Conservation (phyloP, 2,797 vertebrate species). For the Synaphobranchus kaupii region DNA sequence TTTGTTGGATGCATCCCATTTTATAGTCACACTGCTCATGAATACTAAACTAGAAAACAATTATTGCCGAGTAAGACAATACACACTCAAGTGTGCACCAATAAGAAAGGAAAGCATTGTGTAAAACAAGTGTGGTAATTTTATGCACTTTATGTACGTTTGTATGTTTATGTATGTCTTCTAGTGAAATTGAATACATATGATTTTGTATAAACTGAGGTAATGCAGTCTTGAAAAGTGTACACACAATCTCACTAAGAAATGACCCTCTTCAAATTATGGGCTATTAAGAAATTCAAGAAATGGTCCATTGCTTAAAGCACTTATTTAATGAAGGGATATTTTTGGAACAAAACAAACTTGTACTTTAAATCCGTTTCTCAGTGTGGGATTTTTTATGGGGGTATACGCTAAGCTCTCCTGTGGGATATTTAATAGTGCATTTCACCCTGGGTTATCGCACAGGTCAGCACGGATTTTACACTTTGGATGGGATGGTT, state of each 20-base stretch:
- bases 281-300: conserved; percentile 14
- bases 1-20: conserved; percentile 30
- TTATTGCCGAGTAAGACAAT: background rate
- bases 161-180: background rate
- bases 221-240: conserved; percentile 33
- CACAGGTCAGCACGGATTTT: conserved; percentile 15
- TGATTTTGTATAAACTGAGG: background rate
- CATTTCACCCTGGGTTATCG: conserved; percentile 23
- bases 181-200: background rate
- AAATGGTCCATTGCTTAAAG: conserved; percentile 50
- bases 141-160: too few species aligned
- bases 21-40: conserved; percentile 19
- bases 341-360: conserved; percentile 37
- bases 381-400: conserved; percentile 29
- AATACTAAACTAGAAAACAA: background rate
- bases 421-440: conserved; percentile 12
- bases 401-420: conserved; percentile 22
- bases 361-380: conserved; percentile 37
- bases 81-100: background rate
- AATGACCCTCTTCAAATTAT: conserved; percentile 27
- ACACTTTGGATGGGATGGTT: conserved; percentile 2
- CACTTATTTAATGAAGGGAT: conserved; percentile 23
- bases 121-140: background rate
- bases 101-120: background rate
- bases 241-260: conserved; percentile 39